A percentile compares a stretch with the other conserved stretches of the same genome.
phyloP scores from a whole-genome alignment of 2,888 invertebrate species.

The Epirrhoe alternata region DNA sequence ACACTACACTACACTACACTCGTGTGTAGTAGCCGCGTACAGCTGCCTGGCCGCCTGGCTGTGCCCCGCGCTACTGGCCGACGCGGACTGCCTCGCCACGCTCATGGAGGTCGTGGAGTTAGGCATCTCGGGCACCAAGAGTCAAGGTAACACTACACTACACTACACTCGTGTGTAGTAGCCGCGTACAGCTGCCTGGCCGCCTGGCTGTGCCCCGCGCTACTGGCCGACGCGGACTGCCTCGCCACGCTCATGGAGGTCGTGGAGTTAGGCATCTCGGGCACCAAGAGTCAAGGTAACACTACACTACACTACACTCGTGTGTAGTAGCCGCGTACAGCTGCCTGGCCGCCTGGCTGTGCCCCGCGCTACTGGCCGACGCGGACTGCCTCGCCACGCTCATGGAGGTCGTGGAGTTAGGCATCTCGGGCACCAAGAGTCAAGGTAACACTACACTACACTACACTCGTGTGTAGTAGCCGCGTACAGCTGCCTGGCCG shows the following conservation, averaged over 20 bases:
- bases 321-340: conserved; percentile 97
- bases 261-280: conserved; percentile 98
- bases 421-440: conserved; percentile 97
- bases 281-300: conserved; percentile 92
- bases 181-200: conserved; percentile 96
- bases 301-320: conserved; percentile 90
- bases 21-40: conserved; percentile 97
- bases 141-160: conserved; percentile 83
- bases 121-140: conserved; percentile 98
- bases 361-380: conserved; percentile 96
- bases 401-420: conserved; percentile 98
- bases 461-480: conserved; percentile 97
- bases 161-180: conserved; percentile 96
- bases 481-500: conserved; percentile 95
- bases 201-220: conserved; percentile 96
- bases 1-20: conserved; percentile 89
- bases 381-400: conserved; percentile 96
- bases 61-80: conserved; percentile 94
- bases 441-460: conserved; percentile 79
- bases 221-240: conserved; percentile 96
- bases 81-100: conserved; percentile 95
- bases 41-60: conserved; percentile 97
- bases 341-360: conserved; percentile 96
- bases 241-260: conserved; percentile 97
- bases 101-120: conserved; percentile 98